Evolutionary conservation across 2,113 vertebrate genomes (phyloP).

Genomic region (Paedocypris sp.): DNA sequence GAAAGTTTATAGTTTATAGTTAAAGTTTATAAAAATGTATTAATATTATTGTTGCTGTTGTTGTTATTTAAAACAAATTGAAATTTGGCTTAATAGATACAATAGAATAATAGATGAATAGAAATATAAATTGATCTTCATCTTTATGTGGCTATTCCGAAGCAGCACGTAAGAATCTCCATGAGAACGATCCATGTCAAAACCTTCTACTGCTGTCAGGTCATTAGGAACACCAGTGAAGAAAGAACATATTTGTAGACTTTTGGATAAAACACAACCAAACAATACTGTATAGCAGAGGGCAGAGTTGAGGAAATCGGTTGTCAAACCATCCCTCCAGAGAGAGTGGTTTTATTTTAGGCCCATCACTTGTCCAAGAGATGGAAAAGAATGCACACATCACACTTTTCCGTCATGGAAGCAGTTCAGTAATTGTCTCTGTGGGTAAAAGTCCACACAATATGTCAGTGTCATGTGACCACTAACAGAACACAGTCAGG

Average conservation of each 20-base stretch:
- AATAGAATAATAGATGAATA: too few relatives aligned
- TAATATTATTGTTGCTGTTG: too few relatives aligned
- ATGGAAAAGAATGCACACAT: conserved; percentile 5
- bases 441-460: neutral
- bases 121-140: neutral
- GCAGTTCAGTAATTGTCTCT: neutral
- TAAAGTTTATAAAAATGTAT: too few relatives aligned
- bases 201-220: neutral
- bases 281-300: neutral
- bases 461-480: neutral
- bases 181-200: neutral
- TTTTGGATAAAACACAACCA: neutral
- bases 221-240: neutral
- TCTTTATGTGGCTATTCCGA: neutral
- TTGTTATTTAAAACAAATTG: too few relatives aligned
- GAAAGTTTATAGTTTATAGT: too few relatives aligned
- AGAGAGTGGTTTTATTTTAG: neutral
- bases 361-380: neutral
- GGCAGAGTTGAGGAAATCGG: neutral
- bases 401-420: neutral
- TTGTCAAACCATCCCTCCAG: neutral
- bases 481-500: conserved; percentile 1
- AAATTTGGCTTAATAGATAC: too few relatives aligned
- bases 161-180: neutral
- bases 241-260: neutral